Evolutionary conservation across 2,797 vertebrate genomes (phyloP), one percentile per base, ranked within the genome.

Genomic region (Remorina albescens): DNA sequence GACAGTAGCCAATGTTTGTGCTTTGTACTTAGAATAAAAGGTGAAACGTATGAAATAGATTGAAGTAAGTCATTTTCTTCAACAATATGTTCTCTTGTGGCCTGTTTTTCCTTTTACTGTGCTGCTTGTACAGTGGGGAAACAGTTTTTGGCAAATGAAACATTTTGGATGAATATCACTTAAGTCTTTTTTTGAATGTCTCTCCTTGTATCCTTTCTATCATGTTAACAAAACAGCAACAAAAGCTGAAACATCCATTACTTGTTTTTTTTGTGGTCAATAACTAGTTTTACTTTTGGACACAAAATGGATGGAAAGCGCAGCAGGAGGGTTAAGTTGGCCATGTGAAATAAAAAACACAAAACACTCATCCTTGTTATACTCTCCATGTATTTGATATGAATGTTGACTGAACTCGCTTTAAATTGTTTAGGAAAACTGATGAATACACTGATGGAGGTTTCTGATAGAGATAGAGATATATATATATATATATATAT

Each of bases 1-100:
- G 89, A 89, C 84, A 84, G 66, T 78, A 65, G 88, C 87, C 86
- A 89, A 84, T 85, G 81, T 91, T 89, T 91, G 76, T 85, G 81
- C 80, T 87, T 87, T 90, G 88, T 88, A 74, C 83, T 83, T 80
- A 7, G 58, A 89, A 87, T 88, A 78, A 88, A 91, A 94, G 86
- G 90, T 92, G 83, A 91, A 82, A 76, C 79, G 61, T 74, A 80
- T 81, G 67, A 89, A 87, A 89, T 71, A 84, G 70, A 80, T 84
- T 88, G 82, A 83, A 89, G 64, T n/a, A 66, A 84, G 61, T 77
- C 55, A 68, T 70, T 76, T 79, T 73, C 51, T 56, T 67, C 47
- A 59, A 51, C 82, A 90, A 71, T 85, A 85, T 90, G 87, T 85
- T 88, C 71, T 74, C 67, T 41, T 46, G 54, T 74, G 76, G 80